Evolutionary conservation across 1,140 invertebrate species (phyloP), one percentile per base, ranked within the genome.

Genomic region (Paraescarpia echinospica): DNA sequence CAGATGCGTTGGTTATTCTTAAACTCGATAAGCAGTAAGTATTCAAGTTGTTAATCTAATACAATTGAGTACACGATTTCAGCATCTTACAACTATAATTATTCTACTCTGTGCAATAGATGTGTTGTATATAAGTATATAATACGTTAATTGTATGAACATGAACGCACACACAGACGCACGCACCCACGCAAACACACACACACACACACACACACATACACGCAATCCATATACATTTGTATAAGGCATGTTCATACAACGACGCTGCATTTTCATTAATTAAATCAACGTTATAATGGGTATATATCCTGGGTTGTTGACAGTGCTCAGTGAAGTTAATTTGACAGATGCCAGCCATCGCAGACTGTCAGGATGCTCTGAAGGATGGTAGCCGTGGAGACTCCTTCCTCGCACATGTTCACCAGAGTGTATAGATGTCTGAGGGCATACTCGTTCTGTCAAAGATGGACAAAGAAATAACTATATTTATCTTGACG

Each of bases 371-470:
- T 77, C 0, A 77, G 8, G 59, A 77, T 77, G 59, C 59, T 77
- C 59, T 77, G 59, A 12, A 77, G 12, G 22, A 77, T 77, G 59
- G 9, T 27, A 27, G 22, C 27, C 59, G 14, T 12, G 22, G 59
- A 27, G 27, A 95, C 91, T 34, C 94, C 93, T 18, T 92, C 94
- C 48, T 97, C 96, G 94, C 96, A 97, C 59, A 97, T 92, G 94
- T 97, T 97, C n/a, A 92, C 96, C 92, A 97, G 94, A 12, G 95
- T 94, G 94, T 96, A 96, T 35, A 96, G 94, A 51, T 96, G 95
- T 91, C 96, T 95, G 89, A 96, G 93, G 34, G 96, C 96, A 94
- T 96, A 96, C 33, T 95, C 95, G 94, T 96, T 95, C 95, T 96
- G 93, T n/a, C 94, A 94, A 91, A 91, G 34, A 92, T 93, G 92